These are phyloP conservation scores for Eupsittula cactorum DNA, from an alignment of 2,113 vertebrate genomes.

Conservation along the genomic window DNA sequence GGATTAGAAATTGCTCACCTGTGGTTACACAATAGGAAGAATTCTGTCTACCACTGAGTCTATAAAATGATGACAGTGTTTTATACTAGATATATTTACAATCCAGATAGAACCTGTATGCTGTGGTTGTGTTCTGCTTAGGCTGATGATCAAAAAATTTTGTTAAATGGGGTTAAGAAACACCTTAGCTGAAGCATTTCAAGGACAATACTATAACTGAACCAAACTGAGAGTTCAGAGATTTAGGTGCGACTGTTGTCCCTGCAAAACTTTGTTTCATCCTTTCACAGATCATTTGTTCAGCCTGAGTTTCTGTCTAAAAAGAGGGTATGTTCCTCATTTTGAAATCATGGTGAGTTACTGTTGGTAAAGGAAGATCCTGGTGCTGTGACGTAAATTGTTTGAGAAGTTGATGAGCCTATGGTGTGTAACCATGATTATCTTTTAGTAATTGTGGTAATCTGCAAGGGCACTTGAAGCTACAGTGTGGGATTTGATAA, in stretches of 20 bases:
- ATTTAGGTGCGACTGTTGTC: not conserved
- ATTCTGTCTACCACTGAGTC: rapidly evolving
- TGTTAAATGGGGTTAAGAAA: not conserved
- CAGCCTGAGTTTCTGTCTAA: not conserved
- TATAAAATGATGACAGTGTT: not conserved
- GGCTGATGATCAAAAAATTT: not conserved
- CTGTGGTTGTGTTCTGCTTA: not conserved
- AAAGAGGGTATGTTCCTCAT: not conserved
- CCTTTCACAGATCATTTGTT: not conserved
- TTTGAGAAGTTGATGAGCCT: not conserved
- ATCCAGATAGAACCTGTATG: too few relatives aligned
- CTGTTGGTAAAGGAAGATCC: not conserved
- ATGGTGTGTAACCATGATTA: constrained; percentile 6
- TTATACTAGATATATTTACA: rapidly evolving
- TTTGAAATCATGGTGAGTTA: not conserved
- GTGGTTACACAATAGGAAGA: not conserved
- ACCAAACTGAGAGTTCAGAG: not conserved
- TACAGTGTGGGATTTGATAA: constrained; percentile 40
- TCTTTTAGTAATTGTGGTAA: constrained; percentile 42
- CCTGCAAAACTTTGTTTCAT: not conserved
- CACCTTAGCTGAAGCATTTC: not conserved
- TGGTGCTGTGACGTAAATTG: not conserved
- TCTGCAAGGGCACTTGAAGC: constrained; percentile 11
- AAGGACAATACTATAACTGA: not conserved
- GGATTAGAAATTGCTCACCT: not conserved